Evolutionary conservation across 2,888 invertebrate species (phyloP).

Genomic region (Oxytorus armatus): DNA sequence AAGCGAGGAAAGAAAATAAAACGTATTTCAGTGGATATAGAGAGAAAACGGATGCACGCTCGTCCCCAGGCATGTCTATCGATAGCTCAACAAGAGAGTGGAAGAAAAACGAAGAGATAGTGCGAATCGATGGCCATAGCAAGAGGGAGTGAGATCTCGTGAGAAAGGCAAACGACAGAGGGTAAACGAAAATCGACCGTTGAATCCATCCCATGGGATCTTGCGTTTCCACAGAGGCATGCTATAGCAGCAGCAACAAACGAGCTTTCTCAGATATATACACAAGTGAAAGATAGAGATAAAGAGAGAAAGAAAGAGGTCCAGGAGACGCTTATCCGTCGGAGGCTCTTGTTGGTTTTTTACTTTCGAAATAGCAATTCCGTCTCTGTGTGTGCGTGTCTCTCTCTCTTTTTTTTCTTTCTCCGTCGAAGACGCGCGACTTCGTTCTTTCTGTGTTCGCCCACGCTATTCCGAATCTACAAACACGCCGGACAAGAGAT

Average conservation of each 20-base stretch:
- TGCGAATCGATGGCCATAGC: background rate
- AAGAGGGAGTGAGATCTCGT: constrained; percentile 22
- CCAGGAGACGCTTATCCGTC: constrained; percentile 47
- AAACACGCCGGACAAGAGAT: constrained; percentile 41
- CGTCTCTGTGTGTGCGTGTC: constrained; percentile 18
- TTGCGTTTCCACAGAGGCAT: constrained; percentile 40
- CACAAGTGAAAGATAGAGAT: constrained; percentile 1
- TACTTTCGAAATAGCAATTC: constrained; percentile 55
- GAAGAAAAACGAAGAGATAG: constrained; percentile 19
- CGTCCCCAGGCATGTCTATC: constrained; percentile 9
- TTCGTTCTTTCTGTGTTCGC: constrained; percentile 33
- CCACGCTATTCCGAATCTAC: constrained; percentile 27
- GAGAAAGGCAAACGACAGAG: constrained; percentile 64
- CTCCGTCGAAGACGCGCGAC: constrained; percentile 35
- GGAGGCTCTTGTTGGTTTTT: constrained; percentile 55
- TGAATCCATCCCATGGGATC: constrained; percentile 55
- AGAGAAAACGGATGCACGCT: constrained; percentile 29
- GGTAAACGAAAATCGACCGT: constrained; percentile 62
- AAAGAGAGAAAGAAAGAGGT: constrained; percentile 4
- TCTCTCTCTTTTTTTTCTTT: constrained; percentile 26
- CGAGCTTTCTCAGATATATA: constrained; percentile 24
- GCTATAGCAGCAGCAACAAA: constrained; percentile 42
- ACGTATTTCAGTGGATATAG: background rate
- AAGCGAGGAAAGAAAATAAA: constrained; percentile 1
- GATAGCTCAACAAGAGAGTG: constrained; percentile 20